Base-by-base conservation (phyloP, 2,888 invertebrate species). In the Drosophila buzzatii region DNA sequence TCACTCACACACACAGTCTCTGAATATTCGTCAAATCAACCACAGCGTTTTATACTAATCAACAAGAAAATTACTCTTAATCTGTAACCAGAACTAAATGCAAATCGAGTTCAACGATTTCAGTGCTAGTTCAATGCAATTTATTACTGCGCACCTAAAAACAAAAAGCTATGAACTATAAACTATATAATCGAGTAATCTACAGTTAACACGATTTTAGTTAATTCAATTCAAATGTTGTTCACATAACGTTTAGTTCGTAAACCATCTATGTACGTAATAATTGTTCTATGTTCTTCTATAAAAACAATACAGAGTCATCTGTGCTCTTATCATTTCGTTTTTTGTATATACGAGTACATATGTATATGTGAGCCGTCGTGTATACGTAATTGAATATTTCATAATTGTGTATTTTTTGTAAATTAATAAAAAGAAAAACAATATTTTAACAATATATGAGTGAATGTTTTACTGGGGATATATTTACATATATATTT, bases 401-500 rank as follows among this genome's bases (percentile, higher is more conserved):
- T 85, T 84, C 82, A 81, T 45, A 81, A 88, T 81, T 90, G 90
- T 90, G 87, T 86, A 89, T 85, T 81, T 90, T 90, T 89, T 87
- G 87, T 87, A 87, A 86, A 87, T 81, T 90, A 87, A 87, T 87
- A 89, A 78, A 55, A 55, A 39, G 27, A 41, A 74, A 78, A 70
- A 37, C 59, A 79, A 74, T 79, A 84, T 74, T 81, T 87, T 84
- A 87, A 87, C 79, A 77, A 76, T 62, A 70, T 14, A 35, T 20
- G 18, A 16, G 1, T 20, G 52, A 16, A 53, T 37, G 1, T 37
- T 27, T 27, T 27, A 27, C 5, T 47, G n/a, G 27, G 27, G 27
- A 27, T 27, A 23, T 23, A 23, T 23, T 23, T 23, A 23, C 3
- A 23, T n/a, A n/a, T n/a, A n/a, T n/a, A n/a, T n/a, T n/a, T 27